Base-by-base conservation (phyloP, 2,888 invertebrate species). In the Chrysodeixis includens region DNA sequence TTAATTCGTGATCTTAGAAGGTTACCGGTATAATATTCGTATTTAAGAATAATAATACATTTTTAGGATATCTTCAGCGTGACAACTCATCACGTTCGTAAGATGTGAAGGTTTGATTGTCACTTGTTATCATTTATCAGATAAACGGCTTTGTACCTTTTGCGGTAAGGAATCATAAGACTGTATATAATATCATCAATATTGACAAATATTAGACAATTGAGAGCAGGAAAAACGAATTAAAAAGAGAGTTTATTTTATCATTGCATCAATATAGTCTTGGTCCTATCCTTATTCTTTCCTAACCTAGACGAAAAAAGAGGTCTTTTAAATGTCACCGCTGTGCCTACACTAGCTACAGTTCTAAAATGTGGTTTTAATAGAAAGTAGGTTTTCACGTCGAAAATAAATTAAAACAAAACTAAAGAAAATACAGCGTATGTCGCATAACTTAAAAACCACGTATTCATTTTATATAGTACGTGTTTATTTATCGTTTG, bases 91-190 rank as follows among this genome's bases (percentile, higher is more conserved):
- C 62, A 63, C 59, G 62, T 52, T 57, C 51, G 56, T 32, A 52
- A 61, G 30, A 60, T 53, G 56, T 60, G 69, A 68, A 74, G 70
- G 63, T 69, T 62, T 62, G 71, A 65, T 73, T 65, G 75, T 83
- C 82, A 84, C 58, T 22, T 26, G 71, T 85, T 88, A 88, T 89
- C 87, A 65, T 58, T 71, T 86, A 85, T 84, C 82, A 83, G 87
- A 88, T 89, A 89, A 83, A 62, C 77, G 72, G 73, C 53, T 70
- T 56, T 66, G 57, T 72, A 62, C 71, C 62, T 68, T 68, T 46
- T 57, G 46, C 53, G 55, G 52, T 62, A 78, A 62, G n/a, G 59
- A 56, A n/a, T n/a, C n/a, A 40, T 40, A n/a, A 40, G 5, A 40
- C n/a, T 5, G n/a, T 40, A 40, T 40, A 14, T 7, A 12, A 35